These are phyloP conservation scores for Brachyopa scutellaris DNA, from an alignment of 2,888 invertebrate species.

Conservation along the genomic window DNA sequence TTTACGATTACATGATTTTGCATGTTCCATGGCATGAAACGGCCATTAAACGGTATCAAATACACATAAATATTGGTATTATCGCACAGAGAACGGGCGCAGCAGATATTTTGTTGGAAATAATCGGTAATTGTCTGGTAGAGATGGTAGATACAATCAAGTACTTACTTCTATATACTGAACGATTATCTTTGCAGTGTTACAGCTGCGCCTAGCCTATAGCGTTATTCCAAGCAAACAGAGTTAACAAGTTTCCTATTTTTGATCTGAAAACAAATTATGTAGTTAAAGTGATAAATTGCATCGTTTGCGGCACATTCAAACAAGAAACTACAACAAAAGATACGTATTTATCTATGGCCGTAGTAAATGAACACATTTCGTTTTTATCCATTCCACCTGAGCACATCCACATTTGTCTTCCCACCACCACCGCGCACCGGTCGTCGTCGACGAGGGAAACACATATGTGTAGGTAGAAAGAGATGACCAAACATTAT, in stretches of 20 bases:
- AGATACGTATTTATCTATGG: conserved; percentile 65
- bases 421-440: conserved; percentile 42
- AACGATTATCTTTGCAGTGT: not conserved
- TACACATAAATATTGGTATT: conserved; percentile 79
- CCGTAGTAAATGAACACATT: conserved; percentile 66
- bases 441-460: conserved; percentile 1
- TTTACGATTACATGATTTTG: conserved; percentile 81
- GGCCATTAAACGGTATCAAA: conserved; percentile 79
- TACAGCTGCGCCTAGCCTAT: conserved; percentile 46
- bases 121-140: conserved; percentile 48
- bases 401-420: conserved; percentile 55
- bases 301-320: conserved; percentile 70
- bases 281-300: conserved; percentile 69
- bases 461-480: conserved; percentile 51
- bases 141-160: conserved; percentile 12
- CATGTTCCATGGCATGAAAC: conserved; percentile 79
- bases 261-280: conserved; percentile 52
- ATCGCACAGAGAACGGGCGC: conserved; percentile 53
- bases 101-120: conserved; percentile 60
- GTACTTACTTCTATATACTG: not conserved
- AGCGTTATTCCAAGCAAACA: not conserved
- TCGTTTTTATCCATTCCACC: conserved; percentile 62
- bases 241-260: not conserved
- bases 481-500: conserved; percentile 61
- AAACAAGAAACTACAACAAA: conserved; percentile 64